phyloP scores from a whole-genome alignment of 2,113 vertebrate species.

The Microcebus murinus region DNA sequence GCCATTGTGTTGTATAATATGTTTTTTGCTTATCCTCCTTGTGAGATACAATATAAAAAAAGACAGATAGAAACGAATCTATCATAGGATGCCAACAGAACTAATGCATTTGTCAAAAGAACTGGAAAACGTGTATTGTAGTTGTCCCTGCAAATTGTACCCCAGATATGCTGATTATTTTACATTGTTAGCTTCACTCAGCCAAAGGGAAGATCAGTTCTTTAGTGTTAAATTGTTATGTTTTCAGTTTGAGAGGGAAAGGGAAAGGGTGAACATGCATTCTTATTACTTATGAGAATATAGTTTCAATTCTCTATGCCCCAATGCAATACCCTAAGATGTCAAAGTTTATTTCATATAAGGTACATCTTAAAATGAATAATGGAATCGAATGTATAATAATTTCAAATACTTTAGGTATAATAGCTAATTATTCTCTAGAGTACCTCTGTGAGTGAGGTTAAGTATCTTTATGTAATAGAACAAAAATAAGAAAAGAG shows the following conservation, averaged over 20 bases:
- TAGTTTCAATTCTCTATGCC: neutral
- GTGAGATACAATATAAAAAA: slow-evolving; percentile 30
- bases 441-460: neutral
- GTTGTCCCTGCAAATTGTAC: slow-evolving; percentile 11
- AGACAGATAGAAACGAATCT: slow-evolving; percentile 22
- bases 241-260: slow-evolving; percentile 26
- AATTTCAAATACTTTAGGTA: slow-evolving; percentile 43
- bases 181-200: slow-evolving; percentile 19
- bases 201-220: neutral
- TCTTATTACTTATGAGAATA: slow-evolving; percentile 51
- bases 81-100: slow-evolving; percentile 9
- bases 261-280: neutral
- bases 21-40: slow-evolving; percentile 49
- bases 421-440: slow-evolving; percentile 48
- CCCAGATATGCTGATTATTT: slow-evolving; percentile 39
- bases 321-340: neutral
- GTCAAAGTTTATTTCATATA: slow-evolving; percentile 25
- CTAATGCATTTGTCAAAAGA: slow-evolving; percentile 50
- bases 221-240: slow-evolving; percentile 43
- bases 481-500: slow-evolving; percentile 45
- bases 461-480: slow-evolving; percentile 53
- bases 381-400: slow-evolving; percentile 14
- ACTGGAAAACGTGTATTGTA: neutral
- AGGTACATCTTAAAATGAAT: slow-evolving; percentile 34
- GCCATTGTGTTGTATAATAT: slow-evolving; percentile 26